Evolutionary conservation across 2,113 vertebrate genomes (phyloP).

Genomic region (Mirza zaza): DNA sequence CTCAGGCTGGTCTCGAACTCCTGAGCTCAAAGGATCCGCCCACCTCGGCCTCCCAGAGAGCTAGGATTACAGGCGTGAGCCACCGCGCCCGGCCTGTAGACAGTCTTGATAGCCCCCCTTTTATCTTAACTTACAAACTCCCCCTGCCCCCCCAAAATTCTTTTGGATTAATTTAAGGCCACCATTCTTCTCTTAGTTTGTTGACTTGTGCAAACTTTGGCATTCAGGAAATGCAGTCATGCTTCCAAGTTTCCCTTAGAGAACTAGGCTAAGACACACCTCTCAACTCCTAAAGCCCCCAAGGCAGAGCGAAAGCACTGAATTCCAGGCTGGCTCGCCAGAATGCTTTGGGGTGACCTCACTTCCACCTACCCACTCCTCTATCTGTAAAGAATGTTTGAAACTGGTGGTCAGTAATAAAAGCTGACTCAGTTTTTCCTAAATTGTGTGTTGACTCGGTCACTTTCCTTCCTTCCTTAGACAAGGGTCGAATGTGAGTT

Average conservation of each 20-base stretch:
- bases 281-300: background rate
- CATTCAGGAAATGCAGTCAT: background rate
- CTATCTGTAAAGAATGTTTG: background rate
- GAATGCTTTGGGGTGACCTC: background rate
- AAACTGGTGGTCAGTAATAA: background rate
- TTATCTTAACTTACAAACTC: background rate
- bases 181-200: background rate
- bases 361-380: background rate
- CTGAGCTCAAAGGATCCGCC: too few relatives aligned
- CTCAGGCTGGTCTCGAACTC: too few relatives aligned
- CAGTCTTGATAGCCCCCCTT: background rate
- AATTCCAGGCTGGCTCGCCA: background rate
- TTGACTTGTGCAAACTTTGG: background rate
- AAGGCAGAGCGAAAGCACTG: background rate
- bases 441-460: background rate
- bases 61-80: too few relatives aligned
- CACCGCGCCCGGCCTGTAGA: too few relatives aligned
- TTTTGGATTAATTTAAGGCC: background rate
- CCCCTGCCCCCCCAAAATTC: background rate
- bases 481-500: fast-evolving
- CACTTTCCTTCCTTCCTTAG: background rate
- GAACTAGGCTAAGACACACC: background rate
- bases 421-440: background rate
- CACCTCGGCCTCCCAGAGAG: too few relatives aligned
- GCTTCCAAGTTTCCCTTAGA: background rate